These are phyloP conservation scores for Helarctos malayanus DNA, from an alignment of 2,797 vertebrate genomes.

Conservation along the genomic window DNA sequence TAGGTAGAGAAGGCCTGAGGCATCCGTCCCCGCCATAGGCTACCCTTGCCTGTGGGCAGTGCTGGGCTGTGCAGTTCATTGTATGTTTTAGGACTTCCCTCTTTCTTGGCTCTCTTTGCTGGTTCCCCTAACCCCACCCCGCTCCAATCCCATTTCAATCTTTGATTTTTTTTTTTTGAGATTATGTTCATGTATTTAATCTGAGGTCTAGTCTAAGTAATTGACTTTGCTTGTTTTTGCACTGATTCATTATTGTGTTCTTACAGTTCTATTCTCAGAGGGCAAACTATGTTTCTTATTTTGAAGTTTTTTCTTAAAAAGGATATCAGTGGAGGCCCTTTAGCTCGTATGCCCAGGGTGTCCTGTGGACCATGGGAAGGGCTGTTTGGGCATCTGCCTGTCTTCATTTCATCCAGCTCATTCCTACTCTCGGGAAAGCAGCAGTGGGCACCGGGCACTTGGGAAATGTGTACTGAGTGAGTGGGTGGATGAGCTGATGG, in stretches of 20 bases:
- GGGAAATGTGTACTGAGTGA: neutral
- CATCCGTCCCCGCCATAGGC: fast-evolving
- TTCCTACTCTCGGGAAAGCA: neutral
- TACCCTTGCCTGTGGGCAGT: neutral
- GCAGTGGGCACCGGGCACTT: neutral
- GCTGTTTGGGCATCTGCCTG: neutral
- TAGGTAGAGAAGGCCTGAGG: neutral
- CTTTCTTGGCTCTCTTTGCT: neutral
- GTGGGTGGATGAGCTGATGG: neutral
- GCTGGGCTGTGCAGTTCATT: neutral
- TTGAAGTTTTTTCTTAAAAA: neutral
- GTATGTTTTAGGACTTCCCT: neutral
- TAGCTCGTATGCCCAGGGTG: neutral
- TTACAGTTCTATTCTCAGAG: conserved; percentile 34
- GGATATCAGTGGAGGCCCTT: neutral
- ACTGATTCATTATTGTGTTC: conserved; percentile 29
- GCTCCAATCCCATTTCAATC: neutral
- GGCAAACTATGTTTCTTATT: conserved; percentile 18
- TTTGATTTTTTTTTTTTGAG: neutral
- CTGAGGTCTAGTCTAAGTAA: conserved; percentile 3
- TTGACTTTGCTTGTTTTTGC: conserved; percentile 22
- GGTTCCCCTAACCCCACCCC: neutral
- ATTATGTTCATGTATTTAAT: conserved; percentile 10
- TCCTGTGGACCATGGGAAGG: neutral
- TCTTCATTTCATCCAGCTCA: neutral